Evolutionary conservation across 2,113 vertebrate genomes (phyloP).

Genomic region (Hiodon tergisus): DNA sequence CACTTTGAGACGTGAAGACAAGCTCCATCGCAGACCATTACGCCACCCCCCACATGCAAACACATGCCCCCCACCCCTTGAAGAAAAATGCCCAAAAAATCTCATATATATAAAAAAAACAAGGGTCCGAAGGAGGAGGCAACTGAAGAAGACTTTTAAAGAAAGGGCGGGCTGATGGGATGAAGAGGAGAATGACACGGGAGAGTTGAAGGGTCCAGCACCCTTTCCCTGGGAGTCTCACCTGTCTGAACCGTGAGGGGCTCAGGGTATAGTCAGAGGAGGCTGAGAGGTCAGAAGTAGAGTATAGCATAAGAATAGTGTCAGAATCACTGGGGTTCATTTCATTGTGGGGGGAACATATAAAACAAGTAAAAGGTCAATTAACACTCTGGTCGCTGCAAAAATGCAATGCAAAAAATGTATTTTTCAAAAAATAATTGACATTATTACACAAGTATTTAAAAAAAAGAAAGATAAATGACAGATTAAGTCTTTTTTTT

Average conservation of each 20-base stretch:
- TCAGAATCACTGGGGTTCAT: conserved; percentile 52
- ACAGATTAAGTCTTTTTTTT: too few species aligned
- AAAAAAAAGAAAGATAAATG: not conserved
- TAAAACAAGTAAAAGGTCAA: conserved; percentile 19
- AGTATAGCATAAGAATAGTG: conserved; percentile 58
- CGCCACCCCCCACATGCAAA: too few species aligned
- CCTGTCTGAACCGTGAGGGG: conserved; percentile 71
- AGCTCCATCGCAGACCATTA: too few species aligned
- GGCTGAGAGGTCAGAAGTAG: conserved; percentile 66
- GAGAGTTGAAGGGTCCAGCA: conserved; percentile 30
- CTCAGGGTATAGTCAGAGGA: conserved; percentile 72
- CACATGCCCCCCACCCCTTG: too few species aligned
- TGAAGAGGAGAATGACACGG: conserved; percentile 34
- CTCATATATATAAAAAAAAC: too few species aligned
- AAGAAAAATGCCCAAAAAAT: too few species aligned
- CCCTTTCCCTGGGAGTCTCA: conserved; percentile 57
- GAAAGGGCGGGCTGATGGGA: conserved; percentile 8
- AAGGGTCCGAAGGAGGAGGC: too few species aligned
- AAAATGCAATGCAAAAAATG: conserved; percentile 10
- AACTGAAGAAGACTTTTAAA: too few species aligned
- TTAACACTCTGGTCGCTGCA: conserved; percentile 6
- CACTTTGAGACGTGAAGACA: too few species aligned
- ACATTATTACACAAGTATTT: not conserved
- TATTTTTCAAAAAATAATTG: conserved; percentile 10
- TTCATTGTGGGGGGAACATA: conserved; percentile 50